Conservation (phyloP, 2,113 vertebrate species). For the Cnemophilus loriae region DNA sequence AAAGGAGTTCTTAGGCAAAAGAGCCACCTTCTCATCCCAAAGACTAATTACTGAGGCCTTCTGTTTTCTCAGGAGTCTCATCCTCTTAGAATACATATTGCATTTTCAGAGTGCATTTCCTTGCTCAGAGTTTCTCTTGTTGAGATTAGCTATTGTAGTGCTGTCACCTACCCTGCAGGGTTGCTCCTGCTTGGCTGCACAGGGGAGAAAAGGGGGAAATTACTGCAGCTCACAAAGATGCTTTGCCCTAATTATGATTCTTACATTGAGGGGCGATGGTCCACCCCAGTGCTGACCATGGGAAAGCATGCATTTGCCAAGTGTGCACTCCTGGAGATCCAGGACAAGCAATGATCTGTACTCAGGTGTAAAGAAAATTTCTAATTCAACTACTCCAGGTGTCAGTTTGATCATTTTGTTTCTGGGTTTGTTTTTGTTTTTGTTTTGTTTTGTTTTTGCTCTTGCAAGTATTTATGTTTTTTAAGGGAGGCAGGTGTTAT, state of each 20-base stretch:
- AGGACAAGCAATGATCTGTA: not conserved
- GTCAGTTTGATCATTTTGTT: not conserved
- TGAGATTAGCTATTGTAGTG: slow-evolving; percentile 36
- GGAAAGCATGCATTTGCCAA: not conserved
- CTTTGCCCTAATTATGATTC: not conserved
- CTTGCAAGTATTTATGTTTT: not conserved
- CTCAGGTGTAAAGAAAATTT: not conserved
- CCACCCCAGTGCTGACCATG: not conserved
- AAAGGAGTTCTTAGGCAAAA: not conserved
- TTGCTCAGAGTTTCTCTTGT: not conserved
- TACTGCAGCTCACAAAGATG: not conserved
- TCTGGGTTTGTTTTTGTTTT: not conserved
- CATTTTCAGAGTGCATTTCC: slow-evolving; percentile 37
- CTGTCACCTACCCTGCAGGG: not conserved
- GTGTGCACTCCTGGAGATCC: not conserved
- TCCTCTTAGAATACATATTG: slow-evolving; percentile 5
- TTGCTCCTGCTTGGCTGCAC: slow-evolving; percentile 1
- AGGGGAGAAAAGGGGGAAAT: not conserved
- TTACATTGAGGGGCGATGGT: not conserved
- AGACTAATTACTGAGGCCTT: slow-evolving; percentile 8
- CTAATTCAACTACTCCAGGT: not conserved
- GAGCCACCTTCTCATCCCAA: not conserved
- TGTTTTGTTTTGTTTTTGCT: not conserved
- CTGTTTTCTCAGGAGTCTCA: not conserved
- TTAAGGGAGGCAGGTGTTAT: not conserved